Percentiles rank a stretch among this genome's conserved stretches.
These are phyloP conservation scores for Alouatta palliata DNA, from an alignment of 2,113 vertebrate species.

Conservation along the genomic window DNA sequence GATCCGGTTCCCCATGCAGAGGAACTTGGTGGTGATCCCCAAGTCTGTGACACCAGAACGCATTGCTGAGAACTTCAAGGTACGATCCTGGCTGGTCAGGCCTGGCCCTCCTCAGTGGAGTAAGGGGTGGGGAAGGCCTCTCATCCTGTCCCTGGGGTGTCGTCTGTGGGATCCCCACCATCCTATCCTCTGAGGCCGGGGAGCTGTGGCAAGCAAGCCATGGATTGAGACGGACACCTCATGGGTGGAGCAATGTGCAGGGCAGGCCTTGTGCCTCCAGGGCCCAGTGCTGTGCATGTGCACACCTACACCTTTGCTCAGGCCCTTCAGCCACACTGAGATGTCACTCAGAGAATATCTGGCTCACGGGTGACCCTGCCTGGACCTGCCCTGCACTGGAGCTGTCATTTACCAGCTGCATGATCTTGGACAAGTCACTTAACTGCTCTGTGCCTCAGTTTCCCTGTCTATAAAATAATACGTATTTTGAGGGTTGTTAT, in stretches of 20 bases:
- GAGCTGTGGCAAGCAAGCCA: background rate
- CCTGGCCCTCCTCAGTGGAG: background rate
- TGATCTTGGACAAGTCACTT: background rate
- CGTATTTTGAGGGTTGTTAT: background rate
- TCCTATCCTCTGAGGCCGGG: background rate
- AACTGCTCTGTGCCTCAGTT: background rate
- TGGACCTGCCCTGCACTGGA: background rate
- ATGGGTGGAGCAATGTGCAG: background rate
- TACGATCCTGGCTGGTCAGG: constrained; percentile 33
- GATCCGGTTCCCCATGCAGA: constrained; percentile 93
- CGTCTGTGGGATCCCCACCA: background rate
- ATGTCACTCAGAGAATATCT: background rate
- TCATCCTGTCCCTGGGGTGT: background rate
- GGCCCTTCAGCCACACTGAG: background rate
- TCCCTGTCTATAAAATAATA: background rate
- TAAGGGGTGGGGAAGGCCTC: background rate
- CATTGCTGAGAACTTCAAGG: constrained; percentile 94
- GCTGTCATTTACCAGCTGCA: background rate
- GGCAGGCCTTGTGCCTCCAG: background rate
- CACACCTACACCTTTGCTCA: background rate
- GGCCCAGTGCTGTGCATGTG: accelerated
- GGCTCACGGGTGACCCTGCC: background rate
- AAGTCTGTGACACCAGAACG: constrained; percentile 93
- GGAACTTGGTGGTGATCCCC: constrained; percentile 93
- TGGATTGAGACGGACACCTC: accelerated